Evolutionary conservation across 2,797 vertebrate genomes (phyloP), one percentile per base, ranked within the genome.

Genomic region (Sebastes paucispinis): DNA sequence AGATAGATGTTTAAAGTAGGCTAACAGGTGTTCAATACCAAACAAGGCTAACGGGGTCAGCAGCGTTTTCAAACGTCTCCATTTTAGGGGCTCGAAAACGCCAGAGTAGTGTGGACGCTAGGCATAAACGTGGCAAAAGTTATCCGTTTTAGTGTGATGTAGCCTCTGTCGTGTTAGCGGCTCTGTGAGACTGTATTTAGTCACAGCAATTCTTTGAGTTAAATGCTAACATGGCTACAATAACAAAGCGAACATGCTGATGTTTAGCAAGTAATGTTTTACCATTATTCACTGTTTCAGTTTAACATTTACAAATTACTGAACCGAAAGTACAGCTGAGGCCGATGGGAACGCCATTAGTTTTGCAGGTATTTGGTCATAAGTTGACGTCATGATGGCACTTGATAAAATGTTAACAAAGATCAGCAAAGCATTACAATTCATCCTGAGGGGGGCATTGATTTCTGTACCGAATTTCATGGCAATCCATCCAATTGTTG

Each of bases 131-230:
- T 43, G 39, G 39, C 5, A 43, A 43, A 43, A 43, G 5, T 14
- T 14, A 14, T 43, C 39, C 39, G 13, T 43, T 1, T 43, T 43
- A 43, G 2, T 6, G 39, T 43, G 13, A 43, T 43, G 13, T 43
- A 43, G 39, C 1, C 13, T 43, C 39, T 0, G 39, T 43, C 13
- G 5, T 1, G 5, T 1, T 43, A 43, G 39, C 5, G 13, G 39
- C 39, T 43, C 39, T 43, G 13, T 43, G 0, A 39, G 13, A 0
- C 36, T 39, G 0, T 39, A 0, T 39, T 39, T 39, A 43, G 39
- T 0, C 39, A 43, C 39, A 43, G 5, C 39, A 43, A 43, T 43
- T 43, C 39, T 43, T 43, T 43, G 39, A 43, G 39, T 43, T 43
- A 43, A 43, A 43, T 43, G 13, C 39, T 43, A 43, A 43, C 39